These are phyloP conservation scores for Steinernema hermaphroditum DNA, from an alignment of 2,888 invertebrate genomes.

Conservation along the genomic window DNA sequence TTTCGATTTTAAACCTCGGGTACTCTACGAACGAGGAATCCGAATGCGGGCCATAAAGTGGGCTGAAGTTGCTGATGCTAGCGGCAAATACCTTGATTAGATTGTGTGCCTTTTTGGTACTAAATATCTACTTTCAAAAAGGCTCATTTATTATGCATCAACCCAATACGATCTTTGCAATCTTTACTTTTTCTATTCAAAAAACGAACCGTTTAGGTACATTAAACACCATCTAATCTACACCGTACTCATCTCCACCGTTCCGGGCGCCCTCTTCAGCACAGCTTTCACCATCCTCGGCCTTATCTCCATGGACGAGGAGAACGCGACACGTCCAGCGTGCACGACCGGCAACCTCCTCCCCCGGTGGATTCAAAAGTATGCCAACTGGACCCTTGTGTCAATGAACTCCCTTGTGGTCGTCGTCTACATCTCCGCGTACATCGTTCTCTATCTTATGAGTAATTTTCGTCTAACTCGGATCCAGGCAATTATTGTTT, in stretches of 20 bases:
- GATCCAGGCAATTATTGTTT: too few species aligned
- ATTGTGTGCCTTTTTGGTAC: too few species aligned
- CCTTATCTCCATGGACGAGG: neutral
- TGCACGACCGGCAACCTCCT: neutral
- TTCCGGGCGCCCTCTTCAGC: neutral
- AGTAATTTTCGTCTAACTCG: too few species aligned
- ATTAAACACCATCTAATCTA: neutral
- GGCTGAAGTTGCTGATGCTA: too few species aligned
- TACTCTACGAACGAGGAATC: too few species aligned
- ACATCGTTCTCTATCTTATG: neutral
- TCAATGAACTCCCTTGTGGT: neutral
- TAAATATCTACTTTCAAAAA: too few species aligned
- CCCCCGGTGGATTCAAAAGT: neutral
- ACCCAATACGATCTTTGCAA: too few species aligned
- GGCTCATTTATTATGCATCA: too few species aligned
- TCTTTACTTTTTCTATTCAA: too few species aligned
- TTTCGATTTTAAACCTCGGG: too few species aligned
- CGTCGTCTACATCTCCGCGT: neutral
- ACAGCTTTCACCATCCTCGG: neutral
- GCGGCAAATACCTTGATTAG: too few species aligned
- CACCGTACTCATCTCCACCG: neutral
- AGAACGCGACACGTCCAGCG: neutral
- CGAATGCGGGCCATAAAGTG: too few species aligned
- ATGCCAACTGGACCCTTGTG: neutral
- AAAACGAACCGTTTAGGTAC: conserved; percentile 9